Evolutionary conservation across 2,113 vertebrate genomes (phyloP), one percentile per base, ranked within the genome.

Genomic region (Oriolus oriolus): DNA sequence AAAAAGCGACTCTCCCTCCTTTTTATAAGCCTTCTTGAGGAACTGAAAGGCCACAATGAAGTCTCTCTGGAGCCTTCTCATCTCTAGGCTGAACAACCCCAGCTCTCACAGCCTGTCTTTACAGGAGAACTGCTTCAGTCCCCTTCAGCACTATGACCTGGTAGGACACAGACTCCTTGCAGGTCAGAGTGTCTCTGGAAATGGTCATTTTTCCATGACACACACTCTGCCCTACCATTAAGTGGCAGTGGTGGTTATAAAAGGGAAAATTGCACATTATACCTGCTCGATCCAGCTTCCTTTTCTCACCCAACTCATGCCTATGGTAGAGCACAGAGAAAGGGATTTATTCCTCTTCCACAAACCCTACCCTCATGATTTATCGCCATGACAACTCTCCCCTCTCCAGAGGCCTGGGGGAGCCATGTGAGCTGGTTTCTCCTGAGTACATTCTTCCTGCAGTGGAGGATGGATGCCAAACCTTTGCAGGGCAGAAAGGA

Each of bases 401-500:
- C 90, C 90, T 95, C 65, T 93, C 86, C 78, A 70, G 70, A 87
- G 76, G 45, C 54, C 44, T 86, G 26, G 54, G 80, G 85, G 87
- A 91, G 64, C 79, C 41, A 71, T 16, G 39, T 71, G 77, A 89
- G 86, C 78, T 87, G 74, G 42, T 93, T 87, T 95, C 96, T 95
- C 95, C 95, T n/a, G 19, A 94, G 90, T 80, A 95, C 64, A 96
- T 94, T 97, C 95, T 94, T 94, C 81, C 54, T 88, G 84, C 95
- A 26, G 23, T 3, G 56, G 65, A 94, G 69, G 95, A 92, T 89
- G 7, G 49, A 85, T 89, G 96, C 95, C 97, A 98, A 98, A 98
- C 97, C 98, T 98, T 98, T 98, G 97, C 98, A 98, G 97, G 98
- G 97, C 97, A 92, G 97, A 98, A 96, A 97, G 97, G 98, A 99